Percentiles rank a stretch among this genome's conserved stretches.
Conservation (phyloP, 2,888 invertebrate genomes). For the Drosophila ustulata region DNA sequence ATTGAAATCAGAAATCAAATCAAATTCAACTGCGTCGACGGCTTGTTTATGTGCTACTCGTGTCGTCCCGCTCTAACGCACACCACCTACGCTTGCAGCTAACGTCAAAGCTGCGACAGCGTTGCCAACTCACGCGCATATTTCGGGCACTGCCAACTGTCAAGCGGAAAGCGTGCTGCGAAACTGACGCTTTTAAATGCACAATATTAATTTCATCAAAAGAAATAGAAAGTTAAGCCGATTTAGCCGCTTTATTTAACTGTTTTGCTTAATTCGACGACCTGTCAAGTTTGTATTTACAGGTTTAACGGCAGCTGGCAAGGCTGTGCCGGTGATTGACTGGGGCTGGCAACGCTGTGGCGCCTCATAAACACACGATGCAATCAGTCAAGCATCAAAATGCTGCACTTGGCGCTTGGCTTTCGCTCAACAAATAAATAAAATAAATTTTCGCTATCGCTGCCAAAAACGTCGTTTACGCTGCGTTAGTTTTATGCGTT, state of each 20-base stretch:
- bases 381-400: slow-evolving; percentile 83
- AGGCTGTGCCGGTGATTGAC: slow-evolving; percentile 5
- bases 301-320: not conserved
- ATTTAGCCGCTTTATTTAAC: not conserved
- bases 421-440: slow-evolving; percentile 75
- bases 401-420: slow-evolving; percentile 60
- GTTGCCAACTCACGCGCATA: slow-evolving; percentile 3
- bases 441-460: slow-evolving; percentile 77
- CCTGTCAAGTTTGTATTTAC: not conserved
- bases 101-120: slow-evolving; percentile 4
- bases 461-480: slow-evolving; percentile 82
- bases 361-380: slow-evolving; percentile 57
- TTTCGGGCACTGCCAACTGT: not conserved
- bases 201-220: not conserved
- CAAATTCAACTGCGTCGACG: slow-evolving; percentile 17
- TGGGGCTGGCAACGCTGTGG: slow-evolving; percentile 14
- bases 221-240: not conserved
- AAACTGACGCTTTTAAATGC: not conserved
- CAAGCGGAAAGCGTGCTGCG: not conserved
- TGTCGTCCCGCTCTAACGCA: slow-evolving; percentile 20
- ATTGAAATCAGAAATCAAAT: not conserved
- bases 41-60: not conserved
- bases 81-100: not conserved
- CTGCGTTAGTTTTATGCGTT: slow-evolving; percentile 84
- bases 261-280: not conserved